A percentile compares a stretch with the other conserved stretches of the same genome.
Conservation (phyloP, 1,140 invertebrate genomes). For the Drosophila varians region DNA sequence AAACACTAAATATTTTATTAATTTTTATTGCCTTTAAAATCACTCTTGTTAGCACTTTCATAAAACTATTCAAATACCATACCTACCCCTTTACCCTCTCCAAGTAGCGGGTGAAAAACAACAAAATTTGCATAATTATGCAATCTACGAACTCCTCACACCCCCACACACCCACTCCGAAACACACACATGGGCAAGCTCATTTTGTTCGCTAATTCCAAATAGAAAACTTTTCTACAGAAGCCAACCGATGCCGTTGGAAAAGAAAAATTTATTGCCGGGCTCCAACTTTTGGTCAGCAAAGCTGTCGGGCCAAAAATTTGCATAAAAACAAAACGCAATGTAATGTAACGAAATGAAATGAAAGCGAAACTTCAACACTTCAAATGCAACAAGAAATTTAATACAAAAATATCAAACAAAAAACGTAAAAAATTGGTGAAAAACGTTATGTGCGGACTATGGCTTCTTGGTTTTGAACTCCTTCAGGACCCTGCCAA, state of each 20-base stretch:
- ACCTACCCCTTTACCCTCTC: slow-evolving; percentile 9
- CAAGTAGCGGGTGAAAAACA: slow-evolving; percentile 35
- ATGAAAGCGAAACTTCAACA: slow-evolving; percentile 23
- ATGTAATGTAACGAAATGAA: slow-evolving; percentile 14
- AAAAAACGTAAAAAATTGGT: slow-evolving; percentile 14
- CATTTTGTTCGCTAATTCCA: slow-evolving; percentile 69
- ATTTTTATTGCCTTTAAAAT: background rate
- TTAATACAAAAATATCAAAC: slow-evolving; percentile 56
- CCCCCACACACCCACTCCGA: slow-evolving; percentile 12
- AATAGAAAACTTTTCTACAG: slow-evolving; percentile 41
- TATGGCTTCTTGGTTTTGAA: slow-evolving; percentile 31
- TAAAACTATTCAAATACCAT: background rate
- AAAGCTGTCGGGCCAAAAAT: slow-evolving; percentile 32
- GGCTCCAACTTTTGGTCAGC: slow-evolving; percentile 35
- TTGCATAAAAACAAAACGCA: slow-evolving; percentile 37
- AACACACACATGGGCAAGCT: slow-evolving; percentile 26
- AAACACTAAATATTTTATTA: background rate
- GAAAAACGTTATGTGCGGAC: background rate
- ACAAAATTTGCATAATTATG: slow-evolving; percentile 79
- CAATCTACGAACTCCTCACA: slow-evolving; percentile 64
- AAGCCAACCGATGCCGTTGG: slow-evolving; percentile 19
- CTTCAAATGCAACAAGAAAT: slow-evolving; percentile 54
- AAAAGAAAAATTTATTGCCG: slow-evolving; percentile 45
- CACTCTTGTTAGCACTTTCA: background rate
- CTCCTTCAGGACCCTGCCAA: slow-evolving; percentile 30